phyloP scores from a whole-genome alignment of 2,888 invertebrate genomes.

The Yponomeuta cagnagella region DNA sequence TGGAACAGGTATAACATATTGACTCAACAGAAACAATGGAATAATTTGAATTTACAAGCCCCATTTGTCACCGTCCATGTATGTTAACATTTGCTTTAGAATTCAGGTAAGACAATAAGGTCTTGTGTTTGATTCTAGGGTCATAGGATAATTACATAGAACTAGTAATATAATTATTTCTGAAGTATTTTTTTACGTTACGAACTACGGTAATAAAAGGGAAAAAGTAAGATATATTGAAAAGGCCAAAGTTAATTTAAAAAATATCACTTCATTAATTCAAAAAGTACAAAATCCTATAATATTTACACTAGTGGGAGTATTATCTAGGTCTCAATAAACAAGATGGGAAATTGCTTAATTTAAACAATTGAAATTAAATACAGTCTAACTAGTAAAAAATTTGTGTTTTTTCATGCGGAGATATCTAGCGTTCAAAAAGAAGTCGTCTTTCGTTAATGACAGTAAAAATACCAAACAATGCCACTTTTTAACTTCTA shows the following conservation, averaged over 20 bases:
- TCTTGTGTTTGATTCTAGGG: not conserved
- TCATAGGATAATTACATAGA: too few species aligned
- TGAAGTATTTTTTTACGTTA: not conserved
- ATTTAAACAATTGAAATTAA: conserved; percentile 18
- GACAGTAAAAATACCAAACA: not conserved
- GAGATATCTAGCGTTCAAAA: not conserved
- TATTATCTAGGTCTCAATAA: conserved; percentile 16
- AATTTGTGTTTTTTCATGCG: not conserved
- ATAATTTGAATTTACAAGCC: conserved; percentile 26
- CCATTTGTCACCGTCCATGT: conserved; percentile 22
- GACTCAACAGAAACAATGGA: conserved; percentile 23
- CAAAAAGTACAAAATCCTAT: conserved; percentile 37
- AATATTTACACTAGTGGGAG: conserved; percentile 43
- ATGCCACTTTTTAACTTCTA: not conserved
- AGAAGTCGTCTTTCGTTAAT: not conserved
- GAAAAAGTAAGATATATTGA: not conserved
- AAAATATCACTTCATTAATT: conserved; percentile 20
- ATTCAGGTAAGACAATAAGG: not conserved
- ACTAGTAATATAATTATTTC: too few species aligned
- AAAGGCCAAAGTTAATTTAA: conserved; percentile 12
- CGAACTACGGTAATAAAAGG: not conserved
- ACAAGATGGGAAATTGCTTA: conserved; percentile 2
- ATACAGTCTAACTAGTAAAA: not conserved
- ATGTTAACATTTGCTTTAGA: not conserved
- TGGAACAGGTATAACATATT: not conserved